Base-by-base conservation (phyloP, 2,888 invertebrate species). In the Colostygia pectinataria region DNA sequence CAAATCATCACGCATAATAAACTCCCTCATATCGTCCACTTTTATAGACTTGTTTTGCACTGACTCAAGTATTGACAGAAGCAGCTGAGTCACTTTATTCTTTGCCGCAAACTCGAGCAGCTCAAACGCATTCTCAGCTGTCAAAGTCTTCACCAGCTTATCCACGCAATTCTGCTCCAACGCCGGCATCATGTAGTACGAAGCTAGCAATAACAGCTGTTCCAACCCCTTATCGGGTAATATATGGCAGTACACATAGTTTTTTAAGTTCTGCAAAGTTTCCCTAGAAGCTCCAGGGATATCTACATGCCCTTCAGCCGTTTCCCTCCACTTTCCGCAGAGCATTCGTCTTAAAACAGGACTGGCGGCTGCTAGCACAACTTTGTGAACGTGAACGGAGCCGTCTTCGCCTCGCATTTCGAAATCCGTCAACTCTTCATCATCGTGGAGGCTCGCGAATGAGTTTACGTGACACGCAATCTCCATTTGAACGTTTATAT, bases 371-470 rank as follows among this genome's bases (percentile, higher is more conserved):
- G 81, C 82, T 5, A 80, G 39, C 0, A 75, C 74, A 0, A 72
- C 70, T 25, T 67, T 64, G 44, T 82, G 81, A 38, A 77, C 55
- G 3, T 61, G 65, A 4, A 82, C 74, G 0, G 72, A 67, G 0
- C 82, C 82, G 33, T 74, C 77, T 6, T 69, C 69, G 0, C 77
- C 75, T 3, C 71, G 66, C 33, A 82, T 47, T 34, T 74, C 71
- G 34, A 82, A 80, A 48, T 82, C 82, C 0, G 74, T 77, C 36
- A 81, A 49, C 27, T 77, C 74, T 1, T 63, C 65, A 45, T 82
- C 81, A 1, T 62, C 63, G 38, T 76, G 62, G 1, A 82, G 63
- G 20, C 53, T 50, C 4, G 59, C 56, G 45, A 74, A 76, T 0
- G 80, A 71, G 25, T 63, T 69, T 0, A 60, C 47, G n/a, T 53